phyloP scores from a whole-genome alignment of 1,140 invertebrate species.

The Rhysida immarginata region DNA sequence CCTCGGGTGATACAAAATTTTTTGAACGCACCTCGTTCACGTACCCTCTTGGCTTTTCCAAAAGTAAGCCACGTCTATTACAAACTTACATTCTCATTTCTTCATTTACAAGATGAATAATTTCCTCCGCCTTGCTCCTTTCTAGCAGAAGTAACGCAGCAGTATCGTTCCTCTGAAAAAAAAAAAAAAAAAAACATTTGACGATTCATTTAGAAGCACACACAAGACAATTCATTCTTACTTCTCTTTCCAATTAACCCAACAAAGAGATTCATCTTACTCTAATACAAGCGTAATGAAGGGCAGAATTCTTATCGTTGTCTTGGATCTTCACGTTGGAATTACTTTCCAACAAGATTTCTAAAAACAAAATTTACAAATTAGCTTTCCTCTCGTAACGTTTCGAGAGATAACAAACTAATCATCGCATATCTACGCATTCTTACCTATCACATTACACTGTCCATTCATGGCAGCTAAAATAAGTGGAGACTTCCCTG shows the following conservation, averaged over 20 bases:
- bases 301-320: conserved; percentile 38
- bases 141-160: conserved; percentile 40
- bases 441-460: conserved; percentile 36
- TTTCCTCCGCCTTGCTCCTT: conserved; percentile 31
- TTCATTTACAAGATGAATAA: conserved; percentile 39
- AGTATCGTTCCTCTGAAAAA: conserved; percentile 28
- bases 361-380: too few relatives aligned
- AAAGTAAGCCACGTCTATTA: too few relatives aligned
- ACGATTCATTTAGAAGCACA: too few relatives aligned
- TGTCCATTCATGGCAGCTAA: conserved; percentile 37
- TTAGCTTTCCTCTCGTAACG: too few relatives aligned
- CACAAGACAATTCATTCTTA: not conserved
- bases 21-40: too few relatives aligned
- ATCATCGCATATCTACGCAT: too few relatives aligned
- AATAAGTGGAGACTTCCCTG: conserved; percentile 27
- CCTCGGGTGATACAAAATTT: too few relatives aligned
- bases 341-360: conserved; percentile 36
- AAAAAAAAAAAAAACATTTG: not conserved
- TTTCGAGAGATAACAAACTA: too few relatives aligned
- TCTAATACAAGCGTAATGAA: conserved; percentile 42
- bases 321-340: conserved; percentile 37
- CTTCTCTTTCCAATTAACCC: too few relatives aligned
- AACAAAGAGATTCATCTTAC: conserved; percentile 11
- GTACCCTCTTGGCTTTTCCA: too few relatives aligned
- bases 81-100: conserved; percentile 40